Percentiles rank a stretch among this genome's conserved stretches.
These are phyloP conservation scores for Agrochola litura DNA, from an alignment of 2,888 invertebrate genomes.

Conservation along the genomic window DNA sequence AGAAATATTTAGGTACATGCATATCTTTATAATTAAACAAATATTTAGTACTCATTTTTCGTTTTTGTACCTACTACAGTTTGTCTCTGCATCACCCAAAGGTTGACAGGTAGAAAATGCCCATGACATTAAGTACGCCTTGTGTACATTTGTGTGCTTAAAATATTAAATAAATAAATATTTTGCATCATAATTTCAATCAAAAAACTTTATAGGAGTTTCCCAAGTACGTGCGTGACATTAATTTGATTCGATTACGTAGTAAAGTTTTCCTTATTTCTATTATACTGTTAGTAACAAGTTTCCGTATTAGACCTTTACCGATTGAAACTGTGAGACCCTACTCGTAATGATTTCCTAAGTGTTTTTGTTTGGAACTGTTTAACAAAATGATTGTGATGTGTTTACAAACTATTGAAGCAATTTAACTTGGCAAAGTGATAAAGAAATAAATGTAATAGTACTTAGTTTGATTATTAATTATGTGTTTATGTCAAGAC, in stretches of 20 bases:
- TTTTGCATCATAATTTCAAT: slow-evolving; percentile 27
- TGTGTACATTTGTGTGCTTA: too few species aligned
- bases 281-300: slow-evolving; percentile 43
- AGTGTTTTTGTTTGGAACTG: slow-evolving; percentile 54
- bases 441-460: not conserved
- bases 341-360: slow-evolving; percentile 50
- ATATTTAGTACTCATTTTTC: too few species aligned
- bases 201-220: slow-evolving; percentile 26
- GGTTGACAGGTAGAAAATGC: too few species aligned
- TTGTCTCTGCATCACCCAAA: too few species aligned
- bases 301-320: slow-evolving; percentile 42
- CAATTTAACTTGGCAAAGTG: slow-evolving; percentile 24
- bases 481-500: not conserved
- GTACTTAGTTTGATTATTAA: not conserved
- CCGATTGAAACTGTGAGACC: slow-evolving; percentile 39
- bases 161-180: not conserved
- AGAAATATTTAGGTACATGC: not conserved
- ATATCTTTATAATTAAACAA: too few species aligned
- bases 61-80: too few species aligned
- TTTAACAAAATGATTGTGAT: slow-evolving; percentile 34
- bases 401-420: slow-evolving; percentile 16
- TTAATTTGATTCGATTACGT: slow-evolving; percentile 48
- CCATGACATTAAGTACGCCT: too few species aligned
- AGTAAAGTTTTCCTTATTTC: slow-evolving; percentile 48
- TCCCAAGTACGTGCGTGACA: slow-evolving; percentile 32